Conservation (phyloP, 23 tunicate species). For the Ascidia mentula region DNA sequence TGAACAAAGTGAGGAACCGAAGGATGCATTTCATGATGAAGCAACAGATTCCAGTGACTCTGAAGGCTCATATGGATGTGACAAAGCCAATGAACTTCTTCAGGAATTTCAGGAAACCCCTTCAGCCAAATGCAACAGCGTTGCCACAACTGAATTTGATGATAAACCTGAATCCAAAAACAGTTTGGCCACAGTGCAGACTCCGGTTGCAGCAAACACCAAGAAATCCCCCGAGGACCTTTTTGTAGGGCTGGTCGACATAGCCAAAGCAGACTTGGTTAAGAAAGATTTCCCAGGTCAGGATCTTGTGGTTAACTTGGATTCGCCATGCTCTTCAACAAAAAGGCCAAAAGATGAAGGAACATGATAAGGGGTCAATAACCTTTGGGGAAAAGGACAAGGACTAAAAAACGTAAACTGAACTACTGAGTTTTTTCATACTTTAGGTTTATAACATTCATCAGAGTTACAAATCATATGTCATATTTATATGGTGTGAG, state of each 20-base stretch:
- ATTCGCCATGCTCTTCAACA: background rate
- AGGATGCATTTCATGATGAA: background rate
- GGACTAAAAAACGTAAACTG: too few species aligned
- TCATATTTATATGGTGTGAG: too few species aligned
- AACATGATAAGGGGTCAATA: constrained; percentile 48
- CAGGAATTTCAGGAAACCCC: background rate
- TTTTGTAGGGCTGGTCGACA: constrained; percentile 34
- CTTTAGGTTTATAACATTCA: too few species aligned
- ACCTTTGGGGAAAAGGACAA: constrained; percentile 46
- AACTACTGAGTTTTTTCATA: too few species aligned
- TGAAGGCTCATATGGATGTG: constrained; percentile 31
- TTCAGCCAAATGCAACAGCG: background rate
- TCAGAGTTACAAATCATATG: too few species aligned
- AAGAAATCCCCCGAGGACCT: constrained; percentile 20
- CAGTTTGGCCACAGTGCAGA: background rate
- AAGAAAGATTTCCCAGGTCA: background rate
- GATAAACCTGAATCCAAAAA: too few species aligned
- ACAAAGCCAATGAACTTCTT: constrained; percentile 10
- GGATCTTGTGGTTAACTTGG: background rate
- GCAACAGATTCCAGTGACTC: constrained; percentile 45
- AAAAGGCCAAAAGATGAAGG: background rate
- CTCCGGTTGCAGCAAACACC: background rate
- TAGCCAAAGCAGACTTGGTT: constrained; percentile 45
- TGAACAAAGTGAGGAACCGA: background rate
- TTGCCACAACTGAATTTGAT: background rate